Percentiles rank a stretch among this genome's conserved stretches.
These are phyloP conservation scores for Julus scandinavius DNA, from an alignment of 2,888 invertebrate species.

Conservation along the genomic window DNA sequence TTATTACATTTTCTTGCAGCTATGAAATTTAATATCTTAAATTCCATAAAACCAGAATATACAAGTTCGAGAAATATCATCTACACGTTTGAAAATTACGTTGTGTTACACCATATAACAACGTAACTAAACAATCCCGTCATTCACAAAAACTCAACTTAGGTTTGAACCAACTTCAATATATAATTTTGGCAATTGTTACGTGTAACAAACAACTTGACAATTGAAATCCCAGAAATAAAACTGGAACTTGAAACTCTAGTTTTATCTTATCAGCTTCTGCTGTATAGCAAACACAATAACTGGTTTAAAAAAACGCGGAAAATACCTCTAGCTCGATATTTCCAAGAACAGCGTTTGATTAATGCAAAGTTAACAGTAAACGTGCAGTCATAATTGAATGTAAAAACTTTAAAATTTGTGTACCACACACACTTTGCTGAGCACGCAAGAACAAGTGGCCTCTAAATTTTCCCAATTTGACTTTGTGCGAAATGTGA, in stretches of 20 bases:
- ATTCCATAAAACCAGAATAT: too few relatives aligned
- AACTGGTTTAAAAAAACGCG: background rate
- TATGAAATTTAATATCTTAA: too few relatives aligned
- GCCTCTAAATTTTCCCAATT: background rate
- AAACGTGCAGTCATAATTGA: constrained; percentile 19
- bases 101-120: too few relatives aligned
- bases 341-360: background rate
- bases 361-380: background rate
- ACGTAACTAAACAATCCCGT: too few relatives aligned
- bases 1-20: too few relatives aligned
- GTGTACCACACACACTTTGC: background rate
- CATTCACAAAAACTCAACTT: background rate
- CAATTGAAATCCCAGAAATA: background rate
- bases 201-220: background rate
- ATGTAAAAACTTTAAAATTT: background rate
- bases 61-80: too few relatives aligned
- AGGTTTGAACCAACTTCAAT: background rate
- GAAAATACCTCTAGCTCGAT: background rate
- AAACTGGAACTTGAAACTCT: constrained; percentile 16
- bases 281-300: constrained; percentile 4
- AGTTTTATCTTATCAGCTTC: background rate
- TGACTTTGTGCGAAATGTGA: constrained; percentile 19
- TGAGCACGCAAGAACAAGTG: background rate
- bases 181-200: background rate
- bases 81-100: too few relatives aligned